Conservation (phyloP, 2,888 invertebrate genomes). For the Oxycera nigricornis region DNA sequence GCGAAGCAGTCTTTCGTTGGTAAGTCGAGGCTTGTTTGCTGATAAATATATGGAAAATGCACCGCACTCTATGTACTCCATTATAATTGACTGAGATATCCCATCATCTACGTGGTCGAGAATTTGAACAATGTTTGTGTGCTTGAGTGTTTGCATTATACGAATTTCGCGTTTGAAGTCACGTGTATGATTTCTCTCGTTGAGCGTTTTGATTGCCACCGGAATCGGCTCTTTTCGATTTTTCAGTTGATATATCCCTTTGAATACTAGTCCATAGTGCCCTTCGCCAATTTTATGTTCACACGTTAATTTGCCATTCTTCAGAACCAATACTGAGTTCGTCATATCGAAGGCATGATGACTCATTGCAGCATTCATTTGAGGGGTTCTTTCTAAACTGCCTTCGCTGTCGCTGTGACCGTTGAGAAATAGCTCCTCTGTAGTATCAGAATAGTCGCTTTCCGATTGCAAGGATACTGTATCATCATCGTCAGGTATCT, state of each 20-base stretch:
- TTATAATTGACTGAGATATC: conserved; percentile 79
- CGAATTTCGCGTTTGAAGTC: conserved; percentile 86
- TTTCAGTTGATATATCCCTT: conserved; percentile 64
- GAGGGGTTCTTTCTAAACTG: conserved; percentile 34
- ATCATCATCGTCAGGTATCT: neutral
- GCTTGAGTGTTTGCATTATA: conserved; percentile 85
- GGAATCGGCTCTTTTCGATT: conserved; percentile 56
- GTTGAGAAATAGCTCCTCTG: conserved; percentile 43
- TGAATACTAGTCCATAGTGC: conserved; percentile 86
- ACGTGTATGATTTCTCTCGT: conserved; percentile 59
- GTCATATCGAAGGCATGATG: conserved; percentile 47
- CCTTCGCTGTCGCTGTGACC: conserved; percentile 41
- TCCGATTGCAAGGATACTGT: conserved; percentile 17
- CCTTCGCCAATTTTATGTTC: conserved; percentile 67
- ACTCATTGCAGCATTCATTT: neutral
- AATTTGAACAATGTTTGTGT: conserved; percentile 88
- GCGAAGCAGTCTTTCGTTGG: conserved; percentile 70
- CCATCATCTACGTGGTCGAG: conserved; percentile 75
- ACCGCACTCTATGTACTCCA: conserved; percentile 88
- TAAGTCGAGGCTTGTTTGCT: conserved; percentile 74
- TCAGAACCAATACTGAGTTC: conserved; percentile 53
- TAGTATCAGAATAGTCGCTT: conserved; percentile 28
- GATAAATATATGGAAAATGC: conserved; percentile 82
- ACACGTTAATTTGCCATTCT: conserved; percentile 55
- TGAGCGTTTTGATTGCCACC: conserved; percentile 74